Evolutionary conservation across 30 jellyfish, hydroid and myxozoan species (phyloP).

Genomic region (Chrysaora quinquecirrha): DNA sequence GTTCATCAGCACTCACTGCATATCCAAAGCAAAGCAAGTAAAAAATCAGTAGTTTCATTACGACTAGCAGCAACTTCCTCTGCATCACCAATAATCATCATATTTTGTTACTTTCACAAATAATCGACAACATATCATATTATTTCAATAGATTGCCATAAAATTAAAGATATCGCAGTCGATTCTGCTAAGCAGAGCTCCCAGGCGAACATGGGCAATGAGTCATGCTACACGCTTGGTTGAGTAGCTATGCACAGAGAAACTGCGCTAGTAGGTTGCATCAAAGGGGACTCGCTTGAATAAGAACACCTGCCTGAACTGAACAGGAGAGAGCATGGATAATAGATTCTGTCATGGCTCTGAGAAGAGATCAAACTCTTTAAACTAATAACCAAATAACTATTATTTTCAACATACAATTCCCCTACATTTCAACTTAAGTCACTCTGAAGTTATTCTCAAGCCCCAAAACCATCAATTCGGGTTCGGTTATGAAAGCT

Average conservation of each 20-base stretch:
- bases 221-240: constrained; percentile 68
- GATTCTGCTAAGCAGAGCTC: not conserved
- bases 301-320: constrained; percentile 47
- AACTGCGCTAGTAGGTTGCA: constrained; percentile 26
- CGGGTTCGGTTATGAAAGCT: no score
- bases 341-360: not conserved
- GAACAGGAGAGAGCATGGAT: not conserved
- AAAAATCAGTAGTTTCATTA: constrained; percentile 31
- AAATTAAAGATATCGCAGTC: not conserved
- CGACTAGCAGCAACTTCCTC: constrained; percentile 8
- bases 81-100: constrained; percentile 49
- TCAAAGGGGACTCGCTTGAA: constrained; percentile 52
- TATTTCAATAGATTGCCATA: not conserved
- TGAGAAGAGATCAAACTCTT: not conserved
- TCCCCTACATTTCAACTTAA: not conserved
- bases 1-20: constrained; percentile 55
- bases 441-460: no score
- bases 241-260: constrained; percentile 45
- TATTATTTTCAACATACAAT: no score
- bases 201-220: constrained; percentile 32
- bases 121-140: not conserved
- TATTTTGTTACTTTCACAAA: not conserved
- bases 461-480: no score
- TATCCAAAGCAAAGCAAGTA: constrained; percentile 30
- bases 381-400: not conserved